These are phyloP conservation scores for Antitype chi DNA, from an alignment of 2,888 invertebrate genomes.

Conservation along the genomic window DNA sequence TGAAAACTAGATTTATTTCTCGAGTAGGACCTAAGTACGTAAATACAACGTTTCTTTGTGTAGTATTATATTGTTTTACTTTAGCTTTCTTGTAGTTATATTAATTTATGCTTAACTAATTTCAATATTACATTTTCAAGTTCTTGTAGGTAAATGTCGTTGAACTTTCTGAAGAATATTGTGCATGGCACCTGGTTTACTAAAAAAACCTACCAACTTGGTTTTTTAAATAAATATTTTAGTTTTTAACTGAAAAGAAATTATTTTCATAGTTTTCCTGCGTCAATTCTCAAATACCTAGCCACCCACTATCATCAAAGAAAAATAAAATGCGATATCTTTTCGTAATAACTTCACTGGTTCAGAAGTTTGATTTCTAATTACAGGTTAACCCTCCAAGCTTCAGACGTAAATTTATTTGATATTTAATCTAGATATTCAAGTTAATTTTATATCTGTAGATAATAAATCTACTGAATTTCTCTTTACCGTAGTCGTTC, in stretches of 20 bases:
- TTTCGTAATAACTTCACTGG: conserved; percentile 17
- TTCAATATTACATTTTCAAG: conserved; percentile 13
- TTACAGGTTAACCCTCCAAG: conserved; percentile 20
- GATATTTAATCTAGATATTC: conserved; percentile 36
- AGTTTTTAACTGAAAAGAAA: background rate
- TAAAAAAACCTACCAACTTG: background rate
- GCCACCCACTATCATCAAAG: background rate
- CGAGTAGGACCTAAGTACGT: too few relatives aligned
- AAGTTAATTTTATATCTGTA: conserved; percentile 32
- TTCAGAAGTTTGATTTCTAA: conserved; percentile 20
- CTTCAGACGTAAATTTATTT: conserved; percentile 36
- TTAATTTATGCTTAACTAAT: conserved; percentile 20
- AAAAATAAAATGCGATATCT: conserved; percentile 8
- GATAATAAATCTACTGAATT: conserved; percentile 19
- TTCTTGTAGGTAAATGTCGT: background rate
- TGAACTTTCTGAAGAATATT: conserved; percentile 17
- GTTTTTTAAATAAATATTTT: background rate
- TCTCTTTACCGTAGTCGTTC: background rate
- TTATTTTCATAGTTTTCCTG: background rate
- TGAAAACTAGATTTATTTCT: background rate
- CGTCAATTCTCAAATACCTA: background rate
- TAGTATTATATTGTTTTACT: too few relatives aligned
- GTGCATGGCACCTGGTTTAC: too few relatives aligned
- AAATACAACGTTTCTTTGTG: too few relatives aligned
- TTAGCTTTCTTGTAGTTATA: too few relatives aligned